Evolutionary conservation across 2,113 vertebrate species (phyloP), one percentile per base, ranked within the genome.

Genomic region (Cettia cetti): DNA sequence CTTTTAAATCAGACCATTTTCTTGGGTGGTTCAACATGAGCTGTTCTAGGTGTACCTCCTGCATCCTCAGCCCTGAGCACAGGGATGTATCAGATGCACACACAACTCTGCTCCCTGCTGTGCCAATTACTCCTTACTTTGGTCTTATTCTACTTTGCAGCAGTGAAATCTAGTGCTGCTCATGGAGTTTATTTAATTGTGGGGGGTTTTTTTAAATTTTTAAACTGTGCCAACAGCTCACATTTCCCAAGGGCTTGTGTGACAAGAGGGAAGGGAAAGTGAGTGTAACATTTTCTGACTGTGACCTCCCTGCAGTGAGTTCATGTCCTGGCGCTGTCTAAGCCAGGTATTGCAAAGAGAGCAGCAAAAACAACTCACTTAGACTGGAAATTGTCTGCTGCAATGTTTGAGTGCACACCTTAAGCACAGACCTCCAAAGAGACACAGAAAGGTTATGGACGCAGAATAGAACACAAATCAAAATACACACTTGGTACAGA

Each of bases 11-110:
- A 45, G 64, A 19, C 8, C 8, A 9, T 21, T 44, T 45, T 40
- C 59, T 75, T 4, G 26, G 47, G 49, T 53, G n/a, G 20, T 49
- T 77, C 80, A 91, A 87, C 47, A 47, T 4, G 42, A 89, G 35
- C 24, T 52, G 52, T 13, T 37, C 59, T 60, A 16, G 0, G 0
- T 6, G 39, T 14, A 13, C 30, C 42, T 44, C 12, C 21, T 35
- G 30, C 13, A 65, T 13, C 47, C 27, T 18, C 85, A 69, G 22
- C 14, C 26, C 0, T 10, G 24, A 75, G 57, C 21, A 15, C 40
- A 8, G 14, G 5, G 60, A 37, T 8, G 3, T 1, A 4, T 7
- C 44, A 19, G 80, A 7, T 15, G 20, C 4, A 33, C 4, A n/a
- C 39, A 81, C 47, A 53, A 0, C 31, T 47, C 0, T 24, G 30